A percentile compares a stretch with the other conserved stretches of the same genome.
These are phyloP conservation scores for Aethina tumida DNA, from an alignment of 1,140 invertebrate species.

Conservation along the genomic window DNA sequence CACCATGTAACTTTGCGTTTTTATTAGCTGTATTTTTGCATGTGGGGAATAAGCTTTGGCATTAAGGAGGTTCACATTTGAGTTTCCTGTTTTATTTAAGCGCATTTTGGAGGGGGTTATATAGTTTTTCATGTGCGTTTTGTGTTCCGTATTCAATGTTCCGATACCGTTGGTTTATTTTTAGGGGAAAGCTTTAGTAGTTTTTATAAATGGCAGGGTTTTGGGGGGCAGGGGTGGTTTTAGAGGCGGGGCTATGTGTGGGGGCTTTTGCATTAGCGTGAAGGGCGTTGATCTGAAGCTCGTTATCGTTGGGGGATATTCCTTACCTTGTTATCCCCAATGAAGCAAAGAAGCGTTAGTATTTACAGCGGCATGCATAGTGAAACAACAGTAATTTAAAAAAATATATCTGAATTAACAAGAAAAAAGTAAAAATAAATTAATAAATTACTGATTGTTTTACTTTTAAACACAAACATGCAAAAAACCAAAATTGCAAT, in stretches of 20 bases:
- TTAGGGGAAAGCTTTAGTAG: too few relatives aligned
- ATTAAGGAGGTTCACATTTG: conserved; percentile 6
- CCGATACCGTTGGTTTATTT: too few relatives aligned
- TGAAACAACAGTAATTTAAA: conserved; percentile 2
- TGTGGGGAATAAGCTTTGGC: conserved; percentile 10
- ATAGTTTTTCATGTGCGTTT: conserved; percentile 4
- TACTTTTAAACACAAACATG: too few relatives aligned
- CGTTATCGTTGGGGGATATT: conserved; percentile 31
- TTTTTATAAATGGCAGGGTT: background rate
- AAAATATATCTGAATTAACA: too few relatives aligned
- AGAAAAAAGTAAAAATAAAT: too few relatives aligned
- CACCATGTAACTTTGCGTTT: conserved; percentile 7
- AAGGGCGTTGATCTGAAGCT: conserved; percentile 36
- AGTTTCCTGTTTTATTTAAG: conserved; percentile 13
- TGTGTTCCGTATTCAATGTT: conserved; percentile 5
- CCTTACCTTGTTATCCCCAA: conserved; percentile 36
- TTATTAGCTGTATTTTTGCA: conserved; percentile 7
- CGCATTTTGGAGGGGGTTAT: conserved; percentile 5
- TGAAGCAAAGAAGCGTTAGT: conserved; percentile 55
- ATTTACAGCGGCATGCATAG: conserved; percentile 37
- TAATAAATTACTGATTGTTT: too few relatives aligned
- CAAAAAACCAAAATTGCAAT: too few relatives aligned
- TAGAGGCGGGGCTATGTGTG: conserved; percentile 9
- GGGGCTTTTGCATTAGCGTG: conserved; percentile 13
- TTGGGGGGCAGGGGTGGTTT: conserved; percentile 9